A percentile compares a stretch with the other conserved stretches of the same genome.
phyloP scores from a whole-genome alignment of 2,113 vertebrate genomes.

The Eptesicus fuscus region DNA sequence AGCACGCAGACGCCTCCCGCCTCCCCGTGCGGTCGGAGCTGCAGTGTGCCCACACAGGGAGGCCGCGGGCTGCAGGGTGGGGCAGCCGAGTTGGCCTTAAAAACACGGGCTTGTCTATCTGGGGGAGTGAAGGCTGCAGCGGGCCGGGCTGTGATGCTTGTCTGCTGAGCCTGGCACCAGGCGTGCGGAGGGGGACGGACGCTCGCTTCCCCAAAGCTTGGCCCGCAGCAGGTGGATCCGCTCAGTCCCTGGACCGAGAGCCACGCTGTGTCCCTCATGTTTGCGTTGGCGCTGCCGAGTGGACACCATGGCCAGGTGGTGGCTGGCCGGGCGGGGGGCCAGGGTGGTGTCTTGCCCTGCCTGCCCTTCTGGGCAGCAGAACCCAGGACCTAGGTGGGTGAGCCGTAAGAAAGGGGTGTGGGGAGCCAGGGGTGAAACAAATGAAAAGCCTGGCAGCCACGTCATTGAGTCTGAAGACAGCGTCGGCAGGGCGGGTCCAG shows the following conservation, averaged over 20 bases:
- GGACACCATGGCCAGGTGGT: neutral
- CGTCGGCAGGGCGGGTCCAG: accelerated
- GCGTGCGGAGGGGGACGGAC: accelerated
- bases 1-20: neutral
- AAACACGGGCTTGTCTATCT: neutral
- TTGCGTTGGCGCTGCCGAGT: neutral
- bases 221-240: neutral
- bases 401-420: neutral
- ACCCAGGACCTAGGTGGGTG: neutral
- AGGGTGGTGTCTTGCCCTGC: neutral
- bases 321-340: neutral
- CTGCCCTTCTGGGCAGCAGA: neutral
- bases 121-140: neutral
- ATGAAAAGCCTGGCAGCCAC: accelerated
- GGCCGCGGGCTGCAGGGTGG: neutral
- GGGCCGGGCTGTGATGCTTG: neutral
- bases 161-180: neutral
- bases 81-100: neutral
- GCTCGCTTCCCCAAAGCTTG: accelerated
- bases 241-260: neutral
- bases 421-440: neutral
- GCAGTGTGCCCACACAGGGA: neutral
- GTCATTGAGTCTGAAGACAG: neutral
- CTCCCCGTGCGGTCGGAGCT: accelerated
- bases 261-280: neutral